These are phyloP conservation scores for Eristalis intricaria DNA, from an alignment of 2,888 invertebrate genomes.

Conservation along the genomic window DNA sequence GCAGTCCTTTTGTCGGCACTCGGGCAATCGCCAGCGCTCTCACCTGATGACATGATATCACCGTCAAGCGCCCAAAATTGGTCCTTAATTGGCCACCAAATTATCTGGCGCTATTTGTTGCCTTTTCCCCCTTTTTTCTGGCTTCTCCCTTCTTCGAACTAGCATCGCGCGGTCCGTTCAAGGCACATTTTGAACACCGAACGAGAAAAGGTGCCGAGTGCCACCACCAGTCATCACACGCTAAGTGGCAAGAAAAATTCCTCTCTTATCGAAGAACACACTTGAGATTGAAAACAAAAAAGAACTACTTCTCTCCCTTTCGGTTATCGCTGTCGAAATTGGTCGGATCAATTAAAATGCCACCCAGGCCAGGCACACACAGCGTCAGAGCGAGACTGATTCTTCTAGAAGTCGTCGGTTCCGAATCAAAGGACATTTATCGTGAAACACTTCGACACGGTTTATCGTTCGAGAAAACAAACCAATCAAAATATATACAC, in stretches of 20 bases:
- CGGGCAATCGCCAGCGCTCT: constrained; percentile 60
- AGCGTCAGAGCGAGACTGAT: too few relatives aligned
- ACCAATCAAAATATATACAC: constrained; percentile 56
- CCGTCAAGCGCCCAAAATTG: constrained; percentile 65
- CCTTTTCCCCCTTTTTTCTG: not conserved
- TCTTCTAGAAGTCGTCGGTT: constrained; percentile 42
- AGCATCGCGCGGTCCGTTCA: not conserved
- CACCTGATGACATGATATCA: constrained; percentile 72
- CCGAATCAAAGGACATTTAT: constrained; percentile 57
- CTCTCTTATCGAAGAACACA: constrained; percentile 59
- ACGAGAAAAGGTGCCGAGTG: constrained; percentile 55
- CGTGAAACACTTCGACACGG: constrained; percentile 67
- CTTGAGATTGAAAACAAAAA: constrained; percentile 15
- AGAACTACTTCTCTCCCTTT: not conserved
- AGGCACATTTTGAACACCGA: constrained; percentile 53
- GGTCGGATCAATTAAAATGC: constrained; percentile 69
- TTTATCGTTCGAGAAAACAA: constrained; percentile 66
- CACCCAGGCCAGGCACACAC: constrained; percentile 45
- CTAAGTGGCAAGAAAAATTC: constrained; percentile 68
- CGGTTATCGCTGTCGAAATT: constrained; percentile 42
- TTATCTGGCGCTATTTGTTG: constrained; percentile 63
- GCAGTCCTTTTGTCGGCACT: constrained; percentile 65
- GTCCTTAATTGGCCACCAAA: constrained; percentile 71
- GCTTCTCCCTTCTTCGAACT: not conserved
- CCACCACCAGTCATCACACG: constrained; percentile 50